Evolutionary conservation across 1,140 invertebrate genomes (phyloP).

Genomic region (Sarcophaga peregrina): DNA sequence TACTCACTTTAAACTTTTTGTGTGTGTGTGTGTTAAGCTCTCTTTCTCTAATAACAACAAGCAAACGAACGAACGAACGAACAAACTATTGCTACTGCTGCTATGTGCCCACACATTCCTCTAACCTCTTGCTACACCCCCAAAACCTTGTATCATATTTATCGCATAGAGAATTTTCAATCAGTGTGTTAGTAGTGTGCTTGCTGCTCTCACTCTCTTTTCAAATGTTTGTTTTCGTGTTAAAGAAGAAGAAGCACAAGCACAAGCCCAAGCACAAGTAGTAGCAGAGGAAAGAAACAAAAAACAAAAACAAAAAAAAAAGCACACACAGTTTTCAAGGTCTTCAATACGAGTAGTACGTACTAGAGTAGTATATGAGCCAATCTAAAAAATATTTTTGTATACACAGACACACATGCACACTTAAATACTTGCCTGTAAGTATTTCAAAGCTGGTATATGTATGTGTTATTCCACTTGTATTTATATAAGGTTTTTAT

Average conservation of each 20-base stretch:
- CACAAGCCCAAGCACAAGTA: too few relatives aligned
- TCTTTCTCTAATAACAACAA: too few relatives aligned
- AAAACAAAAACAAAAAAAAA: too few relatives aligned
- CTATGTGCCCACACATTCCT: too few relatives aligned
- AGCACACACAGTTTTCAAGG: not conserved
- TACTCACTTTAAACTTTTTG: too few relatives aligned
- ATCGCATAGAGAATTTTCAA: too few relatives aligned
- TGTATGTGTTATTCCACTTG: not conserved
- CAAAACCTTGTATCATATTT: not conserved
- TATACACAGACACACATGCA: too few relatives aligned
- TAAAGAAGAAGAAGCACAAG: not conserved
- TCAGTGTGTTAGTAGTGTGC: not conserved
- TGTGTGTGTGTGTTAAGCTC: too few relatives aligned
- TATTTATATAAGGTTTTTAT: not conserved
- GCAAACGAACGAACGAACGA: too few relatives aligned
- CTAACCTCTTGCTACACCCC: too few relatives aligned
- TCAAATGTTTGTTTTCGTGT: not conserved
- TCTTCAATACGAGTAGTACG: not conserved
- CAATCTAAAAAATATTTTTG: slow-evolving; percentile 2
- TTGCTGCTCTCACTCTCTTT: not conserved
- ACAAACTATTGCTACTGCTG: too few relatives aligned
- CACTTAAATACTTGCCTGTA: too few relatives aligned
- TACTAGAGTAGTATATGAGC: not conserved
- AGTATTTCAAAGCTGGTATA: not conserved
- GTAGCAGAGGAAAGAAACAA: not conserved